phyloP scores from a whole-genome alignment of 2,888 invertebrate species.

The Tenthredo amoena region DNA sequence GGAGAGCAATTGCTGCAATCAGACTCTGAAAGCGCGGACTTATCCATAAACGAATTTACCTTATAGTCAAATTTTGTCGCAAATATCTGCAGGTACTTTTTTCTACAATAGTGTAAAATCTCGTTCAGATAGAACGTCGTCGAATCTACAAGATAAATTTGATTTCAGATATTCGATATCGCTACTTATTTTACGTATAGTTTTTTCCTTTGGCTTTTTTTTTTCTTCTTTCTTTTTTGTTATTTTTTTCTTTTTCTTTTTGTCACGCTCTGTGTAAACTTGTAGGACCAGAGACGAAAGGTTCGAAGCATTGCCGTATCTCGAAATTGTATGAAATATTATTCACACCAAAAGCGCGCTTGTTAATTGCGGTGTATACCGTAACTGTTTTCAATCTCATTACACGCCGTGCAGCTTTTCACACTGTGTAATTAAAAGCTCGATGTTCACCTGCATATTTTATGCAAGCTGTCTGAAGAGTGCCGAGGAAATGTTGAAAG shows the following conservation, averaged over 20 bases:
- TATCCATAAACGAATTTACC: conserved; percentile 34
- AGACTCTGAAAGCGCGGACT: conserved; percentile 27
- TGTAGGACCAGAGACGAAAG: neutral
- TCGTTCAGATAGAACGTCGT: neutral
- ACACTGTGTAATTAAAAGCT: conserved; percentile 22
- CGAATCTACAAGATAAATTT: neutral
- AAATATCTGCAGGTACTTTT: neutral
- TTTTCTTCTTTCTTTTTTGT: neutral
- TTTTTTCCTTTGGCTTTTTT: too few species aligned
- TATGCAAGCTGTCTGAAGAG: conserved; percentile 4
- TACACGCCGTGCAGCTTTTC: neutral
- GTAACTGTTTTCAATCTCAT: conserved; percentile 9
- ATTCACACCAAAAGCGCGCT: neutral
- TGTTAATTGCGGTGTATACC: neutral
- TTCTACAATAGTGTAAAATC: neutral
- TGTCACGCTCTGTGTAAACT: neutral
- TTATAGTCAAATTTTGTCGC: neutral
- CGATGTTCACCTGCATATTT: neutral
- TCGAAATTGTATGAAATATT: conserved; percentile 8
- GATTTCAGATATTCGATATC: neutral
- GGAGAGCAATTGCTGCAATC: conserved; percentile 45
- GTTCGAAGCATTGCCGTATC: neutral
- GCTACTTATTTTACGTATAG: neutral
- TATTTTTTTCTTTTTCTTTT: neutral
- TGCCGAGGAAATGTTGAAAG: conserved; percentile 7